Evolutionary conservation across 2,113 vertebrate species (phyloP).

Genomic region (Blennius ocellaris): DNA sequence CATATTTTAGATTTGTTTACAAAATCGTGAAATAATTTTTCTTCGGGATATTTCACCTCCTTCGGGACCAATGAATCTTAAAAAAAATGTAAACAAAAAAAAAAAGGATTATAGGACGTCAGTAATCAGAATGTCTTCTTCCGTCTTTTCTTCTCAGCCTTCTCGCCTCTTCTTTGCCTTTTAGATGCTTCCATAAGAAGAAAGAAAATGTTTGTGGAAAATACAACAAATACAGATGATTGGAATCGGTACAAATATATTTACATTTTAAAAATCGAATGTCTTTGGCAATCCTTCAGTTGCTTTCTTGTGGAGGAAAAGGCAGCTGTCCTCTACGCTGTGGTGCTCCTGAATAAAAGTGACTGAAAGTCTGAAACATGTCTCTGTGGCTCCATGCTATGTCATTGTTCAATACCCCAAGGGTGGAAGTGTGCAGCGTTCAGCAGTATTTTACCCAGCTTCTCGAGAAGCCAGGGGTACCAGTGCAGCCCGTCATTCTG

Average conservation of each 20-base stretch:
- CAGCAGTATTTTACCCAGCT: constrained; percentile 87
- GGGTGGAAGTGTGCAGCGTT: constrained; percentile 91
- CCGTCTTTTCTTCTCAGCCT: no score
- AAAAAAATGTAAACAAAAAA: no score
- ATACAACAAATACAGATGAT: constrained; percentile 47
- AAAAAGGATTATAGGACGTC: no score
- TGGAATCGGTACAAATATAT: constrained; percentile 44
- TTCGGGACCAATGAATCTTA: no score
- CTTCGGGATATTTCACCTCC: no score
- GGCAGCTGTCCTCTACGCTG: constrained; percentile 40
- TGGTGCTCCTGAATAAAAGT: constrained; percentile 40
- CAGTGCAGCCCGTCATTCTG: constrained; percentile 91
- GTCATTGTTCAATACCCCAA: constrained; percentile 81
- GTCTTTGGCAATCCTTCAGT: constrained; percentile 33
- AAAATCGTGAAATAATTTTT: no score
- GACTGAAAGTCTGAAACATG: constrained; percentile 29
- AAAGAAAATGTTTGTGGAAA: neutral
- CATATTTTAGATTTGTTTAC: no score
- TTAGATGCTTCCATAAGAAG: no score
- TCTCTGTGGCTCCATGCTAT: constrained; percentile 44
- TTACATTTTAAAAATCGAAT: constrained; percentile 29
- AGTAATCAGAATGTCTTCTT: no score
- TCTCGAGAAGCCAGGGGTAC: constrained; percentile 92
- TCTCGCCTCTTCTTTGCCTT: no score
- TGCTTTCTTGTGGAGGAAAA: constrained; percentile 4